Base-by-base conservation (phyloP, 1,140 invertebrate genomes). In the Drosophila dunni region DNA sequence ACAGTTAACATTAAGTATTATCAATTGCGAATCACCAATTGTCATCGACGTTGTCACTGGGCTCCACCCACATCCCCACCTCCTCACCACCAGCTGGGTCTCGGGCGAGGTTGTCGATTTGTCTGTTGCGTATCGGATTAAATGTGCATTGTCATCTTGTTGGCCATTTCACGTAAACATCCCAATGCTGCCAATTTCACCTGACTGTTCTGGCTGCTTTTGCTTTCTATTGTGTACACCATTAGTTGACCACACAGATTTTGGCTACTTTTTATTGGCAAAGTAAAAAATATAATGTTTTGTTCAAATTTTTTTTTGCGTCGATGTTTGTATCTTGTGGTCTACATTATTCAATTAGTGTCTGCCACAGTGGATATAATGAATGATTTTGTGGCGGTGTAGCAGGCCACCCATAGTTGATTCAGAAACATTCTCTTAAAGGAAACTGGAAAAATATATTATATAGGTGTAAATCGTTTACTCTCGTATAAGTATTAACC, bases 81-180 rank as follows among this genome's bases (percentile, higher is more conserved):
- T 3, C 38, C 40, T n/a, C n/a, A 38, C 8, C 2, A 10, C 8
- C 36, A 38, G 36, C 8, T 38, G 36, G 65, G 17, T 17, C 36
- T 45, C 20, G 11, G 68, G 38, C 81, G 75, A 79, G 70, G 81
- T 85, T 85, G 57, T 62, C 69, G 68, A 70, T 86, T 75, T 85
- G 64, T 63, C 66, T 72, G 61, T 34, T 68, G 75, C 71, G 82
- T 86, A 81, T 78, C 63, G 82, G 79, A 86, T 85, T 85, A 86
- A 86, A 85, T 86, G 79, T 88, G 82, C 82, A 85, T 86, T 86
- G 82, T 88, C 82, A 86, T 83, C 82, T 88, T 86, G 82, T 79
- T 82, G 83, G 83, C 79, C 83, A 86, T 86, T 86, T 88, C 81
- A 82, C 82, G 62, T 66, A 57, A 69, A 64, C 69, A 64, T 66